Percentiles rank a stretch among this genome's conserved stretches.
phyloP scores from a whole-genome alignment of 2,113 vertebrate genomes.

The Paedocypris sp. region DNA sequence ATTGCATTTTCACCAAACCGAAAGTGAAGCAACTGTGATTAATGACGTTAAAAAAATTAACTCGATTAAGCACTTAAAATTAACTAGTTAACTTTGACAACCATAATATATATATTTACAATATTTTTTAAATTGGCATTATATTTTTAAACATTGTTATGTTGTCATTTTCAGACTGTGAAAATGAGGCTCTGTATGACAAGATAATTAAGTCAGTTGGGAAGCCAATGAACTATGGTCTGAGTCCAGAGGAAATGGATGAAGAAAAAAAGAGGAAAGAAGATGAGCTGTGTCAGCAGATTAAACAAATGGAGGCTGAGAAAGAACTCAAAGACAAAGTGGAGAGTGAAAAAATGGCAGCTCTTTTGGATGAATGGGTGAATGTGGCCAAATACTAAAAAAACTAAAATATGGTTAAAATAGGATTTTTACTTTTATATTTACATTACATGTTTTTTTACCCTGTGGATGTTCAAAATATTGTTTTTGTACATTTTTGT shows the following conservation, averaged over 20 bases:
- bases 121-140: too few relatives aligned
- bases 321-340: constrained; percentile 53
- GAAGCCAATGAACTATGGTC: constrained; percentile 69
- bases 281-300: constrained; percentile 48
- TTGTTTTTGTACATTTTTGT: too few relatives aligned
- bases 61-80: too few relatives aligned
- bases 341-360: constrained; percentile 58
- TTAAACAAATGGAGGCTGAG: constrained; percentile 53
- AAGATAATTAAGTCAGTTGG: constrained; percentile 71
- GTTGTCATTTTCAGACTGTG: constrained; percentile 57
- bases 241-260: constrained; percentile 66
- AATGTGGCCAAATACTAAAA: background rate
- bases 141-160: background rate
- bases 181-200: constrained; percentile 59
- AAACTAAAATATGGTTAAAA: background rate
- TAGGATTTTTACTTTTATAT: too few relatives aligned
- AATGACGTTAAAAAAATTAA: too few relatives aligned
- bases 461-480: too few relatives aligned
- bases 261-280: constrained; percentile 54
- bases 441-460: too few relatives aligned
- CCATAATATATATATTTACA: too few relatives aligned
- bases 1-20: too few relatives aligned
- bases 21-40: too few relatives aligned
- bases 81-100: too few relatives aligned
- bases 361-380: constrained; percentile 80